Percentiles rank a stretch among this genome's conserved stretches.
Conservation (phyloP, 2,888 invertebrate genomes). For the Cephus spinipes region DNA sequence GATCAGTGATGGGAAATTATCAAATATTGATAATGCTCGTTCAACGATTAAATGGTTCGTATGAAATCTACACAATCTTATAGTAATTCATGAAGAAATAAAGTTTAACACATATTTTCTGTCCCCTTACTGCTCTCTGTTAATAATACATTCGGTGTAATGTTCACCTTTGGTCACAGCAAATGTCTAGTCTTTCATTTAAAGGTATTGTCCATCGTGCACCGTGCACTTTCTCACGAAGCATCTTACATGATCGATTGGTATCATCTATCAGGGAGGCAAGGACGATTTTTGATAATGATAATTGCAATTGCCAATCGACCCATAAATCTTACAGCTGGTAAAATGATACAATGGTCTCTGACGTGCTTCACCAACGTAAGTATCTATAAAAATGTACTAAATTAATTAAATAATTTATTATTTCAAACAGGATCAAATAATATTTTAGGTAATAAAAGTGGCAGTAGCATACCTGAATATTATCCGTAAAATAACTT, state of each 20-base stretch:
- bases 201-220: too few species aligned
- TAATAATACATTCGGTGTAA: too few species aligned
- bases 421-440: background rate
- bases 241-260: constrained; percentile 46
- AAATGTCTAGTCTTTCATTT: too few species aligned
- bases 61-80: too few species aligned
- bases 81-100: too few species aligned
- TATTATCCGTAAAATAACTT: constrained; percentile 39
- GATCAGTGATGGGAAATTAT: too few species aligned
- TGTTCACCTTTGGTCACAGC: too few species aligned
- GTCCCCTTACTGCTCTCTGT: too few species aligned
- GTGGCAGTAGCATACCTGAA: constrained; percentile 55
- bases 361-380: constrained; percentile 38
- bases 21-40: too few species aligned
- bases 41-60: too few species aligned
- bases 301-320: constrained; percentile 48
- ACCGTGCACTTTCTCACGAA: constrained; percentile 1
- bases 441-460: constrained; percentile 46
- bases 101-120: too few species aligned
- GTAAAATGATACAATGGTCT: constrained; percentile 51
- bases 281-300: constrained; percentile 39
- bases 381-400: constrained; percentile 8
- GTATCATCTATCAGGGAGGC: constrained; percentile 42
- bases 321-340: constrained; percentile 51
- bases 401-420: background rate